A percentile compares a stretch with the other conserved stretches of the same genome.
Evolutionary conservation across 2,888 invertebrate species (phyloP).

Genomic region (Incurvaria masculella): DNA sequence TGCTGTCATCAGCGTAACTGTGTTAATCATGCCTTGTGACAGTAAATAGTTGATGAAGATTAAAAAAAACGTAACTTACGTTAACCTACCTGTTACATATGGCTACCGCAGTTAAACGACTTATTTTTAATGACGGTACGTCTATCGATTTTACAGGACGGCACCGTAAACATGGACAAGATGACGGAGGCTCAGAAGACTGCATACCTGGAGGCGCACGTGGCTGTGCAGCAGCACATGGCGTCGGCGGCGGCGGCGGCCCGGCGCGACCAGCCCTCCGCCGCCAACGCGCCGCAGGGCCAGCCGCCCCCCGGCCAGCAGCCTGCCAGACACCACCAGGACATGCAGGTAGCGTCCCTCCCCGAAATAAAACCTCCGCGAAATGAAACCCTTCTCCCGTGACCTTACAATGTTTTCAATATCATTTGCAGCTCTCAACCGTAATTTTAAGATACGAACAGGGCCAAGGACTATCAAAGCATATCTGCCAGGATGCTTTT

Average conservation of each 20-base stretch:
- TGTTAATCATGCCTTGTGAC: no score
- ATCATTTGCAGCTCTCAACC: no score
- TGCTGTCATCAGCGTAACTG: no score
- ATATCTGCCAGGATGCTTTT: no score
- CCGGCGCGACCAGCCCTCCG: conserved; percentile 46
- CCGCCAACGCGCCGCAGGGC: conserved; percentile 39
- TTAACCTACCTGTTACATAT: neutral
- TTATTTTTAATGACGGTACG: neutral
- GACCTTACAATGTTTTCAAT: no score
- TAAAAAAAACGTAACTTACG: neutral
- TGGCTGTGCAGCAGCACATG: conserved; percentile 75
- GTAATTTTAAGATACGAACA: no score
- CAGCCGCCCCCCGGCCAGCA: conserved; percentile 30
- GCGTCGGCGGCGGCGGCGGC: conserved; percentile 64
- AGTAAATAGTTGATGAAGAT: no score
- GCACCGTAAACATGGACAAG: conserved; percentile 70
- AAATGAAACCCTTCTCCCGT: no score
- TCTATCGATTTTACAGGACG: conserved; percentile 51
- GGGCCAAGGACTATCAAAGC: no score
- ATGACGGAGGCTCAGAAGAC: conserved; percentile 74
- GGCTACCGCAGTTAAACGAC: neutral
- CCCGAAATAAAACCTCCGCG: no score
- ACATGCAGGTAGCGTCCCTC: conserved; percentile 61
- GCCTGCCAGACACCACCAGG: conserved; percentile 43
- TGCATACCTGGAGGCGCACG: conserved; percentile 70